These are phyloP conservation scores for Cyphomyrus plagiostoma DNA, from an alignment of 2,113 vertebrate genomes.

Conservation along the genomic window DNA sequence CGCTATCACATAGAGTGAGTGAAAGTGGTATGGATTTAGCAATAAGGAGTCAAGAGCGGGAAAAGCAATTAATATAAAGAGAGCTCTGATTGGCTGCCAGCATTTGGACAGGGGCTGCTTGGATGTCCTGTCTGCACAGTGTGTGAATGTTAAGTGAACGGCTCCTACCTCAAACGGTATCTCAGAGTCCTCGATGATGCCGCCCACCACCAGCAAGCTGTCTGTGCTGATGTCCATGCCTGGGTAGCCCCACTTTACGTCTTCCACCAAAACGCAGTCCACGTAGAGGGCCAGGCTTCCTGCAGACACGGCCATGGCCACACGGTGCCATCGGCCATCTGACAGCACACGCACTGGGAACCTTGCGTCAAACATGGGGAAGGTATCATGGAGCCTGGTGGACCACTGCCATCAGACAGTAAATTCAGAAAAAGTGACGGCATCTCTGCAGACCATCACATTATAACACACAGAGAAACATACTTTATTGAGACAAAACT, in stretches of 20 bases:
- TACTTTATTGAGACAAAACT: neutral
- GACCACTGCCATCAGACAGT: neutral
- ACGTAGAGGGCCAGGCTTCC: conserved; percentile 62
- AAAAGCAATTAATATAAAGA: neutral
- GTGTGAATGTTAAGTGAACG: neutral
- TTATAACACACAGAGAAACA: neutral
- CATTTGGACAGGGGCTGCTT: neutral
- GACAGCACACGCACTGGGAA: conserved; percentile 57
- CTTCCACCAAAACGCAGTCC: conserved; percentile 70
- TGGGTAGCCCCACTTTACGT: conserved; percentile 62
- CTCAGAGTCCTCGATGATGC: conserved; percentile 62
- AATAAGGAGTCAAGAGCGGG: neutral
- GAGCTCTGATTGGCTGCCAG: neutral
- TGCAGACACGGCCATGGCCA: conserved; percentile 61
- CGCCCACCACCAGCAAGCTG: conserved; percentile 65
- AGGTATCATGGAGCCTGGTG: neutral
- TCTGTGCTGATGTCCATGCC: conserved; percentile 63
- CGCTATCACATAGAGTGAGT: neutral
- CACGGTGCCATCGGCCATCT: conserved; percentile 62
- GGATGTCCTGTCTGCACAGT: neutral
- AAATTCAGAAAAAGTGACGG: neutral
- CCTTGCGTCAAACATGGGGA: conserved; percentile 36
- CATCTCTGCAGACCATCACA: neutral
- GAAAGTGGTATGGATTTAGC: neutral
- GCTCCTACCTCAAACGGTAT: conserved; percentile 67